These are phyloP conservation scores for Hybognathus amarus DNA, from an alignment of 2,797 vertebrate species.

Conservation along the genomic window DNA sequence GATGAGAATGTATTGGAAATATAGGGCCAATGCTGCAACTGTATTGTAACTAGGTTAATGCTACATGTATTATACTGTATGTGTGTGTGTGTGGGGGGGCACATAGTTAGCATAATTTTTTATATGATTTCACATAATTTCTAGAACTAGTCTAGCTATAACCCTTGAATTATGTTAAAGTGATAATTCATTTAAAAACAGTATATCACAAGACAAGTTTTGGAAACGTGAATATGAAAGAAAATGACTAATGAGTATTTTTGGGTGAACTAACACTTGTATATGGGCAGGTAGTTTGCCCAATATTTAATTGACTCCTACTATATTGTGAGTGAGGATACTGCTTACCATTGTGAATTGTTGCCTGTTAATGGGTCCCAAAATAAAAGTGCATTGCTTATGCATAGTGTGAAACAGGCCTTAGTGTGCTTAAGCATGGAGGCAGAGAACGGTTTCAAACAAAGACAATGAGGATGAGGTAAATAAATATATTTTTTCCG, in stretches of 20 bases:
- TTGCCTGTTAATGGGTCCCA: background rate
- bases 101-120: background rate
- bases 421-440: background rate
- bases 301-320: background rate
- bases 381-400: background rate
- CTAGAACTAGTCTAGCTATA: background rate
- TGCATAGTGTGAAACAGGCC: background rate
- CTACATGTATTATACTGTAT: background rate
- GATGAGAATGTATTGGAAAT: too few species aligned
- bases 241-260: background rate
- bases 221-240: background rate
- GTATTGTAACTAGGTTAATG: background rate
- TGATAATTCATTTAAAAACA: too few species aligned
- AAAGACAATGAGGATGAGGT: slow-evolving; percentile 44
- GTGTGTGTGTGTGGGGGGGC: too few species aligned
- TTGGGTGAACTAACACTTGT: background rate
- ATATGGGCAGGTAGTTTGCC: background rate
- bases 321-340: background rate
- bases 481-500: slow-evolving; percentile 44
- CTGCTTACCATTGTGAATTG: background rate
- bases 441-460: slow-evolving; percentile 13
- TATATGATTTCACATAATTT: background rate
- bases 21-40: background rate
- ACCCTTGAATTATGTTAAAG: too few species aligned
- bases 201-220: background rate